Evolutionary conservation across 35 echinoderm and acorn worm genomes (phyloP), one percentile per base, ranked within the genome.

Genomic region (Chiridota heheva): DNA sequence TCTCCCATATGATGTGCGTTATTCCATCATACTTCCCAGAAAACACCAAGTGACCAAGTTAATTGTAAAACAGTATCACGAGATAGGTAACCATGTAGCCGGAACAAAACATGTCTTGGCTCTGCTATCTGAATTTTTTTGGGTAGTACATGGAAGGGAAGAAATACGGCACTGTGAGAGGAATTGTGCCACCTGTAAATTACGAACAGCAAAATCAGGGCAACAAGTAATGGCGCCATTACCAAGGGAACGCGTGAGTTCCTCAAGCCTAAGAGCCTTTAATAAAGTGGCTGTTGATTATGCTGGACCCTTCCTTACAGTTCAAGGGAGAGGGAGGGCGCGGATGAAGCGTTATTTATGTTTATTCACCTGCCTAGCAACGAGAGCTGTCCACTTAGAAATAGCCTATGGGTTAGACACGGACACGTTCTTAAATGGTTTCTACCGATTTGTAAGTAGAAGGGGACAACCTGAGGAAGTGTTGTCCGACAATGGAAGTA

Each of bases 381-480:
- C 60, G 0, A 65, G 80, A 69, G 80, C 80, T 0, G 80, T 82
- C 13, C 80, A 82, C 69, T 69, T 82, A 55, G 80, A 69, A 53
- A 0, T 81, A 39, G 37, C 78, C 17, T 67, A 36, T 65, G 42
- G 60, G 2, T 27, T 81, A 6, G 45, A 81, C 48, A 66, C 82
- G 18, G 48, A 73, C 36, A 67, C 81, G 20, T 70, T 69, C 37
- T 40, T 83, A 0, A 70, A 71, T 55, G 81, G 29, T 7, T 45
- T 85, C 22, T 46, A 47, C 31, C 48, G 82, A 42, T 86, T 86
- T 68, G 69, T 86, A 5, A 76, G 49, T 27, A n/a, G 69, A 34
- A 45, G 85, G 59, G 74, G 74, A 53, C 27, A 70, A 35, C 73
- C 75, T 16, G 22, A 69, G 42, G 46, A 69, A 41, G 43, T 88